These are phyloP conservation scores for Aurelia aurita DNA, from an alignment of 30 jellyfish, hydroid and myxozoan species.

Conservation along the genomic window DNA sequence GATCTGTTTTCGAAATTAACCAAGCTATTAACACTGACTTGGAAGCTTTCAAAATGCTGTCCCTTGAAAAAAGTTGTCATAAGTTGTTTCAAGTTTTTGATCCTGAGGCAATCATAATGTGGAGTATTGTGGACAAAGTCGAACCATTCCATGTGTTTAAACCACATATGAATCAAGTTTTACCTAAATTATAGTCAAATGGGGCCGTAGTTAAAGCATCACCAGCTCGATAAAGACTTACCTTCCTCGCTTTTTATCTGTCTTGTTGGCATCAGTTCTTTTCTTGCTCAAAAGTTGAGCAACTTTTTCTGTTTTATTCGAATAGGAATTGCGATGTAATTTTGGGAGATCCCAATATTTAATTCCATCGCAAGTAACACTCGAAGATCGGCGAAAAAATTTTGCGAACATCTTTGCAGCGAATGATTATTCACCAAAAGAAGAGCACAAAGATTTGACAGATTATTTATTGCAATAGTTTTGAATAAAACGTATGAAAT, in stretches of 20 bases:
- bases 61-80: no score
- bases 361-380: neutral
- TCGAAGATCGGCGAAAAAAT: conserved; percentile 11
- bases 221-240: neutral
- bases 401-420: conserved; percentile 20
- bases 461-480: no score
- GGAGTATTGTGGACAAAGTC: no score
- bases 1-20: no score
- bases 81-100: no score
- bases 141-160: no score
- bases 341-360: conserved; percentile 13
- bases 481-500: no score
- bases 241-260: conserved; percentile 34
- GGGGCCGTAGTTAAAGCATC: neutral
- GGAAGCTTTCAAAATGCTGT: no score
- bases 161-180: neutral
- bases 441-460: no score
- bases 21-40: no score
- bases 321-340: conserved; percentile 20
- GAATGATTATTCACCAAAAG: no score
- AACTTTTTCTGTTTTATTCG: neutral
- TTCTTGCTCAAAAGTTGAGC: conserved; percentile 3
- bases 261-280: neutral
- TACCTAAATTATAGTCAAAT: neutral
- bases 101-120: no score